Base-by-base conservation (phyloP, 2,113 vertebrate genomes). In the Campylorhamphus procurvoides region DNA sequence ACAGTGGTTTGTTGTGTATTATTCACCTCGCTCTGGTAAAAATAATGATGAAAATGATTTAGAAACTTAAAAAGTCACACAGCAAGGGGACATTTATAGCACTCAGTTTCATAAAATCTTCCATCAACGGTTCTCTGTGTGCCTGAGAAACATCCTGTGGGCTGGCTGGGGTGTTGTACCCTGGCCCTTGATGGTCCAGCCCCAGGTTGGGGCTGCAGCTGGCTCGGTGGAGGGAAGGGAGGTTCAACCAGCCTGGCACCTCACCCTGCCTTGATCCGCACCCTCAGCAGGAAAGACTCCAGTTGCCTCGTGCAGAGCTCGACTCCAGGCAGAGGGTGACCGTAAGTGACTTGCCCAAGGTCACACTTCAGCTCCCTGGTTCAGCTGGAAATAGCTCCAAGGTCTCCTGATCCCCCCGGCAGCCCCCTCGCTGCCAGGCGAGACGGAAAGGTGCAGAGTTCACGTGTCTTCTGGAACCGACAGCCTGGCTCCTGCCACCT, bases 11-110 rank as follows among this genome's bases (percentile, higher is more conserved):
- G 72, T 80, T 97, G 86, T 90, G 75, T 83, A 52, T 91, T 96
- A 88, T 92, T 83, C n/a, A n/a, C 90, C 68, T 84, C 17, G 0
- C 85, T 80, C 68, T 42, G 87, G 79, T 90, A 77, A 93, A 96
- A 96, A 92, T 78, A 92, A 92, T 74, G 90, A 92, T 90, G 68
- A 84, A 92, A 96, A 93, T 96, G 75, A 90, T 93, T 93, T 76
- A 66, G 74, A 60, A 75, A 75, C 68, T 37, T 64, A 68, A 77
- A 55, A 92, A 95, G 68, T 83, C 79, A 49, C 88, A 81, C 29
- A 62, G 88, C 56, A 6, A 46, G 63, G 88, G 86, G 53, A 83
- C 72, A 33, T 94, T 92, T 93, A 78, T 90, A 94, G 86, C 68
- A 23, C 59, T 83, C 1, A 60, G 52, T 88, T 92, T 89, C 81